These are phyloP conservation scores for Psilopogon haemacephalus DNA, from an alignment of 2,113 vertebrate genomes.

Conservation along the genomic window DNA sequence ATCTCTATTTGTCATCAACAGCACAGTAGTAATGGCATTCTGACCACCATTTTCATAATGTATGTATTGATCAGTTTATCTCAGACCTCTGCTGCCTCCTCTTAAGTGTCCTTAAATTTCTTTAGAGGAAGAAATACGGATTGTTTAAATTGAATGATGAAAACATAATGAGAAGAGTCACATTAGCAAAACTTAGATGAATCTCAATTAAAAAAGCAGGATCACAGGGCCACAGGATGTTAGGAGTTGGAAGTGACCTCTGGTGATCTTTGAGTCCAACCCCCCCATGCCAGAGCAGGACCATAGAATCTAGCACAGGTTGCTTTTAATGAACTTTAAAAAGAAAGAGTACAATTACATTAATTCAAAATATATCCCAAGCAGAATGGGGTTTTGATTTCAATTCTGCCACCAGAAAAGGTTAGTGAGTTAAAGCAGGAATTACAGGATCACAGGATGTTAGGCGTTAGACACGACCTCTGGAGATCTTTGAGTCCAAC, in stretches of 20 bases:
- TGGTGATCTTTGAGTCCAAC: no score
- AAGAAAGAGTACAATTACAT: conserved; percentile 2
- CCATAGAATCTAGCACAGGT: no score
- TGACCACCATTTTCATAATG: conserved; percentile 74
- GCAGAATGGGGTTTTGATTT: conserved; percentile 1
- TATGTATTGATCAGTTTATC: conserved; percentile 73
- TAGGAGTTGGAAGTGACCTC: no score
- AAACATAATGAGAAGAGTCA: conserved; percentile 50
- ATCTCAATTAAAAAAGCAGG: background rate
- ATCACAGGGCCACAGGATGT: no score
- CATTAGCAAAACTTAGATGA: conserved; percentile 43
- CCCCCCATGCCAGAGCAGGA: no score
- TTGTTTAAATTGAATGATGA: conserved; percentile 56
- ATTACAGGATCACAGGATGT: no score
- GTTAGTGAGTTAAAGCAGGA: no score
- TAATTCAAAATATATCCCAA: background rate
- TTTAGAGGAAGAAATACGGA: conserved; percentile 37
- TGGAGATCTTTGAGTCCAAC: no score
- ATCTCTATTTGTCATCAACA: conserved; percentile 77
- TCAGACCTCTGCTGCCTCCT: conserved; percentile 45
- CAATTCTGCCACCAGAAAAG: background rate
- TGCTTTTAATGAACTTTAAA: background rate
- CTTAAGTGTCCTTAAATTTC: conserved; percentile 48
- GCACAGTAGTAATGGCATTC: conserved; percentile 65
- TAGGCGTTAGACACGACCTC: no score